A percentile compares a stretch with the other conserved stretches of the same genome.
These are phyloP conservation scores for Chelonoidis abingdonii DNA, from an alignment of 2,113 vertebrate species.

Conservation along the genomic window DNA sequence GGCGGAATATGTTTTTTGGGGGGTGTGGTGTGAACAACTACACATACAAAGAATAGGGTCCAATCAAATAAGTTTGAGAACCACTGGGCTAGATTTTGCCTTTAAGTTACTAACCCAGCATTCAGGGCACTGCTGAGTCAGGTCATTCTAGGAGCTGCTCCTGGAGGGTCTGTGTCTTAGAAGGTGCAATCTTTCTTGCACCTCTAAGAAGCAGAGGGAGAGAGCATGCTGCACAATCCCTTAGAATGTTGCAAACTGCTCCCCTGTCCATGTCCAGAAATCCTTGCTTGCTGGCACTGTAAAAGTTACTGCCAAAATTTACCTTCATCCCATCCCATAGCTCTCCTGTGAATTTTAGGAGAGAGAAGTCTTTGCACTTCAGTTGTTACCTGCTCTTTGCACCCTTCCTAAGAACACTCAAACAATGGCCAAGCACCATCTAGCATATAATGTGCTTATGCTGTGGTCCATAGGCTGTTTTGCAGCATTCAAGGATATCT, in stretches of 20 bases:
- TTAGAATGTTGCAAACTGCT: not conserved
- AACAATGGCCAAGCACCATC: no score
- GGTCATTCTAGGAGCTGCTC: not conserved
- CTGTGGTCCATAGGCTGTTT: no score
- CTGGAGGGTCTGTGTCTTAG: not conserved
- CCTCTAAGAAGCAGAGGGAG: not conserved
- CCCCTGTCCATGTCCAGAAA: not conserved
- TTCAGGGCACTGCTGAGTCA: not conserved
- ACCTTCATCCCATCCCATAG: not conserved
- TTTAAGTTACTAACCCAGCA: not conserved
- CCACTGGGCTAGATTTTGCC: not conserved
- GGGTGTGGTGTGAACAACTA: no score
- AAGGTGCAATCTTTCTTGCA: not conserved
- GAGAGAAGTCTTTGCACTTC: not conserved
- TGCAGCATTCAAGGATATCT: no score
- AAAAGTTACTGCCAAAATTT: not conserved
- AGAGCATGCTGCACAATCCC: not conserved
- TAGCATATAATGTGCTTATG: no score
- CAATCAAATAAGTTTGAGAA: no score
- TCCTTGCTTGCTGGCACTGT: not conserved
- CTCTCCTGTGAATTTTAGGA: not conserved
- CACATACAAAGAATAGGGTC: no score
- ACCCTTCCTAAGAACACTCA: no score
- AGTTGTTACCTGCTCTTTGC: no score
- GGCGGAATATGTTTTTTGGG: no score